Evolutionary conservation across 2,113 vertebrate genomes (phyloP), one percentile per base, ranked within the genome.

Genomic region (Zosterops japonicus): DNA sequence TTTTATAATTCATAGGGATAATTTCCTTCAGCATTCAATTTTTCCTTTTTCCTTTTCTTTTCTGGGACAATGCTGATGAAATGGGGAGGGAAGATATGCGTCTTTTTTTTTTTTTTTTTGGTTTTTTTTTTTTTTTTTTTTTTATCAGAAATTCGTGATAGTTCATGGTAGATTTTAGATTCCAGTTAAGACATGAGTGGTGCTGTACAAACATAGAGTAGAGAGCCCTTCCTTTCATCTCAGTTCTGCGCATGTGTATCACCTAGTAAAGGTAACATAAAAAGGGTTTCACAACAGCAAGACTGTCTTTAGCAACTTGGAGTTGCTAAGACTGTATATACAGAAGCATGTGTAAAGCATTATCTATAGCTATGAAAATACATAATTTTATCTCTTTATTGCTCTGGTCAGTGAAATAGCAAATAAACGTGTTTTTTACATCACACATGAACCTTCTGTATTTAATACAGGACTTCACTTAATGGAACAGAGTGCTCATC

Each of bases 51-150:
- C 28, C 16, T 59, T 67, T 56, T 29, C 0, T 69, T 59, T 55
- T 29, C 7, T 25, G 11, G 33, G 29, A 36, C 18, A 42, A 35
- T 10, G 3, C 2, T 59, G 25, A 12, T 53, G 6, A 74, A 78
- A 82, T 25, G 3, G 2, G 12, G 6, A 72, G 2, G 12, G 6
- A 72, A 46, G 4, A 44, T 5, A 9, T 0, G 0, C 3, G 1
- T 23, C 4, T 2, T 39, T n/a, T 19, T 39, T 8, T n/a, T 4
- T 12, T 47, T 22, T 29, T 4, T 11, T 14, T 18, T 20, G 11
- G 29, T 4, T 11, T 12, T 18, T 18, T 41, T 36, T 36, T 36
- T 36, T 2, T 39, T n/a, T 19, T 39, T 8, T n/a, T 4, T 12
- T 47, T 22, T 29, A 39, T 39, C 36, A 33, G 22, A 57, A 74